Conservation (phyloP, 2,113 vertebrate species). For the Saguinus imperator region DNA sequence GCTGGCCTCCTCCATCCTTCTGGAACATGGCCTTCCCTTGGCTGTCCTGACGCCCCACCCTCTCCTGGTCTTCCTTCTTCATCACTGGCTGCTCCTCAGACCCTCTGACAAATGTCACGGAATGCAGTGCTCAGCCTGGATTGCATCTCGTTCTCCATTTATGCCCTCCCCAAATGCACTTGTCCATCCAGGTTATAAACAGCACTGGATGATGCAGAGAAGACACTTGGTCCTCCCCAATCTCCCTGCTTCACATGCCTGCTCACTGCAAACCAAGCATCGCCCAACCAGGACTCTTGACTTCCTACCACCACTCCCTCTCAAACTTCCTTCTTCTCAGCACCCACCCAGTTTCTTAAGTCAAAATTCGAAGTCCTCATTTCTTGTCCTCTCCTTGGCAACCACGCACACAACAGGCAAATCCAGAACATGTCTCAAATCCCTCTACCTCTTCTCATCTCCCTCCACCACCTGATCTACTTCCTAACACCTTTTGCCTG, state of each 20-base stretch:
- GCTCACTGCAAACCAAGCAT: background rate
- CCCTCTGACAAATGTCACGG: background rate
- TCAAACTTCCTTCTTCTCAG: background rate
- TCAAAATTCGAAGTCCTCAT: background rate
- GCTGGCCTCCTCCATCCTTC: rapidly evolving
- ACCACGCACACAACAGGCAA: background rate
- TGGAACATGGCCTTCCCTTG: background rate
- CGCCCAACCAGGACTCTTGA: background rate
- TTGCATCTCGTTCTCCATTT: background rate
- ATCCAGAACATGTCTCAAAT: background rate
- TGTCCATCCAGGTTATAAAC: background rate
- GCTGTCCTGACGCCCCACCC: background rate
- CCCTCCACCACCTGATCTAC: background rate
- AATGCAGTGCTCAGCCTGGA: background rate
- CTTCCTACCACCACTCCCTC: background rate
- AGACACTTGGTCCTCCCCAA: background rate
- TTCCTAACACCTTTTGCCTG: background rate
- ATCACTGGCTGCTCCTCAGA: background rate
- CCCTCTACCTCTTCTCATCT: background rate
- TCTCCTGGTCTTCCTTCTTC: background rate
- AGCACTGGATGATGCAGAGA: background rate
- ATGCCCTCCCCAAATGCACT: background rate
- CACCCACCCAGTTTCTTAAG: background rate
- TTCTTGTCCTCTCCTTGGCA: background rate
- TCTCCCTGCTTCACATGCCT: background rate